phyloP scores from a whole-genome alignment of 2,113 vertebrate species.

The Mustelus asterias region DNA sequence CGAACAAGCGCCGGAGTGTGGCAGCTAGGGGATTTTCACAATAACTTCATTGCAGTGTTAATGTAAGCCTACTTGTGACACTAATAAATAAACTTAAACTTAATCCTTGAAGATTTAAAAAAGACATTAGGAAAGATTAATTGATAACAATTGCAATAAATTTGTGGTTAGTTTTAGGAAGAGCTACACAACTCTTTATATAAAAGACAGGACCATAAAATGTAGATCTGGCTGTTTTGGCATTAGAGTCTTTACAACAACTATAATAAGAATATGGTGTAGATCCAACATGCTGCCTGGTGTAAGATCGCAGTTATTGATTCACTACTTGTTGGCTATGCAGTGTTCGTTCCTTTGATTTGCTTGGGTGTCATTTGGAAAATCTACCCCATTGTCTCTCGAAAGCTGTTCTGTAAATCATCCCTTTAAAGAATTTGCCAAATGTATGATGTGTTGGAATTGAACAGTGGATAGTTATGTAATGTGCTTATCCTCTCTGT shows the following conservation, averaged over 20 bases:
- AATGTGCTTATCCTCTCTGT: constrained; percentile 1
- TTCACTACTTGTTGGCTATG: not conserved
- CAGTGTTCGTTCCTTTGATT: not conserved
- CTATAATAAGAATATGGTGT: not conserved
- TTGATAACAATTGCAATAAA: not conserved
- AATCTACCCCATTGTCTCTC: not conserved
- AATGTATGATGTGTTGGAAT: not conserved
- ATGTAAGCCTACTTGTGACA: too few relatives aligned
- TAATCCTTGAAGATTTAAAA: not conserved
- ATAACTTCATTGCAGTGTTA: too few relatives aligned
- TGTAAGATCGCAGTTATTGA: not conserved
- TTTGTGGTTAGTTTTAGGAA: not conserved
- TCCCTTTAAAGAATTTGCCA: not conserved
- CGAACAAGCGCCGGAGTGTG: too few relatives aligned
- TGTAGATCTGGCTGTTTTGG: not conserved
- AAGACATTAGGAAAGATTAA: not conserved
- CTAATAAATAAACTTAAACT: too few relatives aligned
- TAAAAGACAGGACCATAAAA: not conserved
- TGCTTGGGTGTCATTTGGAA: not conserved
- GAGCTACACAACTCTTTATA: not conserved
- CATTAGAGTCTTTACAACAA: too few relatives aligned
- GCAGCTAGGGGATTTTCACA: too few relatives aligned
- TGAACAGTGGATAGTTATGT: not conserved
- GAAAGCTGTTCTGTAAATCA: not conserved
- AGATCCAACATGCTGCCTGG: not conserved